Percentiles rank a stretch among this genome's conserved stretches.
These are phyloP conservation scores for Enteromius anoplus DNA, from an alignment of 2,797 vertebrate genomes.

Conservation along the genomic window DNA sequence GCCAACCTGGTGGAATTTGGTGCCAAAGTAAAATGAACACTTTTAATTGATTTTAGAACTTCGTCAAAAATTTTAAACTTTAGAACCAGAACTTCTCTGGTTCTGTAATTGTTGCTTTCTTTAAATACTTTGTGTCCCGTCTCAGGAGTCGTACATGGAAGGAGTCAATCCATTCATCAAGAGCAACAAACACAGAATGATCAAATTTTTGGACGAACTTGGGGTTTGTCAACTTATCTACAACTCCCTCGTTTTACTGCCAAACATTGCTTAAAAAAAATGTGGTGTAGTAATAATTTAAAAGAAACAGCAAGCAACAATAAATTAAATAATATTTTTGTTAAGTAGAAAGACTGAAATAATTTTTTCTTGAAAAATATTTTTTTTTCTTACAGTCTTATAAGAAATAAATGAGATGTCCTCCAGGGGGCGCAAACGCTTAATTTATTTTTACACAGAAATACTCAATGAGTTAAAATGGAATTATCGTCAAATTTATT, in stretches of 20 bases:
- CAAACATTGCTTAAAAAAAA: neutral
- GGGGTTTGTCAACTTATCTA: slow-evolving; percentile 75
- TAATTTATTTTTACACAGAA: neutral
- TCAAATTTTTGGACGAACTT: slow-evolving; percentile 98
- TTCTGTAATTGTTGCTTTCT: neutral
- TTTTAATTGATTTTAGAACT: neutral
- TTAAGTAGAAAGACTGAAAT: no score
- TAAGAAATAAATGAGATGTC: neutral
- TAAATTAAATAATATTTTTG: neutral
- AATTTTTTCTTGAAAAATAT: neutral
- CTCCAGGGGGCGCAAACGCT: slow-evolving; percentile 2
- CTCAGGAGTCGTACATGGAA: slow-evolving; percentile 98
- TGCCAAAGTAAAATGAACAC: slow-evolving; percentile 85
- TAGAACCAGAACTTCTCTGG: no score
- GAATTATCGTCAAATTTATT: neutral
- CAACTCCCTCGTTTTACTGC: neutral
- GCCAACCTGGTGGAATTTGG: slow-evolving; percentile 99
- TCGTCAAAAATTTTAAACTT: no score
- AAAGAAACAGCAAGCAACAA: neutral
- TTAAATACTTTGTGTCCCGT: neutral
- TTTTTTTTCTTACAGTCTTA: neutral
- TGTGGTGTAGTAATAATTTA: neutral
- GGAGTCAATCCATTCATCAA: slow-evolving; percentile 99
- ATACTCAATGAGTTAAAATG: neutral
- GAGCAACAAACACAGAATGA: slow-evolving; percentile 98